These are phyloP conservation scores for Lathamus discolor DNA, from an alignment of 2,113 vertebrate genomes.

Conservation along the genomic window DNA sequence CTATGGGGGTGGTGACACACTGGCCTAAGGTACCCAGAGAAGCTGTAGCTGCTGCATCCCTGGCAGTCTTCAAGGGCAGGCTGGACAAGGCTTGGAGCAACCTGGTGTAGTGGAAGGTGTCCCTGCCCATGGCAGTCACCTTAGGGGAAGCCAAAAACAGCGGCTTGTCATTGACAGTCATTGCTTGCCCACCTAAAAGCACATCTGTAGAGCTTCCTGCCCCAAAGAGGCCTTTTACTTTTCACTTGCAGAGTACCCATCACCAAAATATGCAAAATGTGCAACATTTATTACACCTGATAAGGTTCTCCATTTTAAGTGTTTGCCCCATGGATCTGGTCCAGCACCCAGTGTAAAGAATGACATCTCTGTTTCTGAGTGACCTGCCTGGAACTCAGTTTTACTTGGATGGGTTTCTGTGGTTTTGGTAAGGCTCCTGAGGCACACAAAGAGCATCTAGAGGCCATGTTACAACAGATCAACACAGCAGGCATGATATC, in stretches of 20 bases:
- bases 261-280: background rate
- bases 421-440: background rate
- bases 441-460: background rate
- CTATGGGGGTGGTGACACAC: background rate
- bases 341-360: background rate
- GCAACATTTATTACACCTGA: background rate
- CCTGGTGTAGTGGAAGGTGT: background rate
- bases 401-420: background rate
- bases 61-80: background rate
- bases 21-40: background rate
- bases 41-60: background rate
- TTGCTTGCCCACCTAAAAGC: background rate
- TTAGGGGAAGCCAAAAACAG: background rate
- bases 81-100: background rate
- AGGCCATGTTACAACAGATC: background rate
- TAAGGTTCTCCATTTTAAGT: background rate
- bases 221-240: background rate
- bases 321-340: background rate
- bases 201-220: background rate
- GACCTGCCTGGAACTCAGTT: background rate
- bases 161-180: background rate
- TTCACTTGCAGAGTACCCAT: background rate
- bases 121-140: background rate
- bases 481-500: background rate
- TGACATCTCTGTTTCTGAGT: background rate